These are phyloP conservation scores for Hirtodrosophila cameraria DNA, from an alignment of 2,888 invertebrate genomes.

Conservation along the genomic window DNA sequence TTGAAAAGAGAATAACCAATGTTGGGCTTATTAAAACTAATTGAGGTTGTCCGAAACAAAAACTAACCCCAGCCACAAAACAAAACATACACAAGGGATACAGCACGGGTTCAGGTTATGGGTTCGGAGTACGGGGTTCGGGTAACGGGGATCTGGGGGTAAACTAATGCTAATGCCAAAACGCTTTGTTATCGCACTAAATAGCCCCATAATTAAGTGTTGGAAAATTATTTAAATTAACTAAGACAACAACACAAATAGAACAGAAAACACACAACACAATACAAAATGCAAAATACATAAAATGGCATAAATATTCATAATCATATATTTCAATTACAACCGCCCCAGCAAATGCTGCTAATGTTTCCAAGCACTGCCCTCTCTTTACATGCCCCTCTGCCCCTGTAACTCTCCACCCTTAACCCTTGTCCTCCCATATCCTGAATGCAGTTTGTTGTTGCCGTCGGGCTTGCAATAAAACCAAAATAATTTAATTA, in stretches of 20 bases:
- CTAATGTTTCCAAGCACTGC: slow-evolving; percentile 20
- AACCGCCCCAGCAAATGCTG: slow-evolving; percentile 35
- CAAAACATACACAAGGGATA: slow-evolving; percentile 6
- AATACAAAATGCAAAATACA: slow-evolving; percentile 19
- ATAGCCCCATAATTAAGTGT: slow-evolving; percentile 68
- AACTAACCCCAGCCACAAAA: slow-evolving; percentile 20
- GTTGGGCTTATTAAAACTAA: slow-evolving; percentile 65
- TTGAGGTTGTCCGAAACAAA: slow-evolving; percentile 42
- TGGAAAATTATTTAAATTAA: slow-evolving; percentile 70
- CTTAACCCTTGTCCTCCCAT: background rate
- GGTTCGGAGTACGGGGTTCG: no score
- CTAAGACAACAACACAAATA: slow-evolving; percentile 32
- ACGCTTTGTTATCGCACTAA: slow-evolving; percentile 64
- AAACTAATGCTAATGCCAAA: slow-evolving; percentile 44
- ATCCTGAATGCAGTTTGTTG: slow-evolving; percentile 32
- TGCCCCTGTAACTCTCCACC: background rate
- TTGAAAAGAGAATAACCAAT: slow-evolving; percentile 26
- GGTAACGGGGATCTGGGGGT: no score
- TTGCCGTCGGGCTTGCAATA: slow-evolving; percentile 54
- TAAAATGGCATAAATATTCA: slow-evolving; percentile 81
- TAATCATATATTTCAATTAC: slow-evolving; percentile 83
- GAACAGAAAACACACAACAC: background rate
- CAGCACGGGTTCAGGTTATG: background rate
- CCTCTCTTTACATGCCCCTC: background rate
- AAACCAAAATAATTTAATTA: slow-evolving; percentile 76